Evolutionary conservation across 1,140 invertebrate genomes (phyloP).

Genomic region (Cheumatopsyche charites): DNA sequence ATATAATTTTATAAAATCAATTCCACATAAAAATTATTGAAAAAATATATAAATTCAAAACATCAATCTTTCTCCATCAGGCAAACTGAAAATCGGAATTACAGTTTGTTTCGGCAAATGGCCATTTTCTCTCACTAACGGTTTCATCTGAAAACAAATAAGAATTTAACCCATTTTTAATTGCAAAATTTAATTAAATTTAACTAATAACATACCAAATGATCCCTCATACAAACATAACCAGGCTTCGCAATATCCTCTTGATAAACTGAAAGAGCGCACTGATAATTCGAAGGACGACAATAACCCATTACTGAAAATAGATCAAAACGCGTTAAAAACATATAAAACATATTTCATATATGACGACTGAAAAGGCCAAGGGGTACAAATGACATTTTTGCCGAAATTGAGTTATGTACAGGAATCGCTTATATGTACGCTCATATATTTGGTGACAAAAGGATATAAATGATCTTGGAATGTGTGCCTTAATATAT

Average conservation of each 20-base stretch:
- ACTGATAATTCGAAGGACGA: constrained; percentile 38
- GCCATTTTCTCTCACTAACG: constrained; percentile 20
- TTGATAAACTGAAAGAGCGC: constrained; percentile 39
- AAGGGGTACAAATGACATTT: no score
- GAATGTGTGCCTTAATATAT: no score
- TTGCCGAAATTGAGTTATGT: no score
- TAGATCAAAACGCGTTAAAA: no score
- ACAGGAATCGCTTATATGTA: no score
- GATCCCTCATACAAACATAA: constrained; percentile 41
- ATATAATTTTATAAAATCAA: no score
- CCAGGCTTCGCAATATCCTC: constrained; percentile 40
- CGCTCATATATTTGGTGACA: no score
- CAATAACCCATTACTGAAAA: constrained; percentile 42
- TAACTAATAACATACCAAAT: constrained; percentile 34
- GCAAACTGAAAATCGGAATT: constrained; percentile 27
- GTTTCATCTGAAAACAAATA: constrained; percentile 35
- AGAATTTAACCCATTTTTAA: not conserved
- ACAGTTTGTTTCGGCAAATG: constrained; percentile 34
- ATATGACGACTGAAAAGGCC: no score
- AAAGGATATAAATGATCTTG: no score
- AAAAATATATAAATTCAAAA: constrained; percentile 14
- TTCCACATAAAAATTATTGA: no score
- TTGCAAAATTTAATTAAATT: not conserved
- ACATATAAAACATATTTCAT: no score
- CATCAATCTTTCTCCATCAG: constrained; percentile 38